Evolutionary conservation across 2,797 vertebrate genomes (phyloP).

Genomic region (Artibeus lituratus): DNA sequence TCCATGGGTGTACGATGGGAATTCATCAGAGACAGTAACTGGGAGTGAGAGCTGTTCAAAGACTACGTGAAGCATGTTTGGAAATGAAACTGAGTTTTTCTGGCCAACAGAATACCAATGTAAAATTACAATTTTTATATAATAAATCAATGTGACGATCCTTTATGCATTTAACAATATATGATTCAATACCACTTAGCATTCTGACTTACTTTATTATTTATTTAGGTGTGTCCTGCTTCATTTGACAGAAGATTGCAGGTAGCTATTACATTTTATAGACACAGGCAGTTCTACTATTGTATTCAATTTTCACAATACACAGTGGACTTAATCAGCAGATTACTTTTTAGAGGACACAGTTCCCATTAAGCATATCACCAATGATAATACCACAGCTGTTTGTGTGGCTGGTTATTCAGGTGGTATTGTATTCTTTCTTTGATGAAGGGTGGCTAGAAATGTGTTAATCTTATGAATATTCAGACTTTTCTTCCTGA

Average conservation of each 20-base stretch:
- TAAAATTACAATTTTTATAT: not conserved
- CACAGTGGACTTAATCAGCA: not conserved
- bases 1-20: not conserved
- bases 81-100: constrained; percentile 19
- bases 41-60: not conserved
- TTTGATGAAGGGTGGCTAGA: not conserved
- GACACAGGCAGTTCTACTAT: not conserved
- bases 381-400: not conserved
- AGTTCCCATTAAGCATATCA: not conserved
- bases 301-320: not conserved
- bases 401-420: not conserved
- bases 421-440: not conserved
- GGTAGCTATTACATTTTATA: constrained; percentile 15
- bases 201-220: constrained; percentile 34
- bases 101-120: not conserved
- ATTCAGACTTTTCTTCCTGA: constrained; percentile 24
- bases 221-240: not conserved
- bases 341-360: constrained; percentile 5
- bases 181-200: not conserved
- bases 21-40: not conserved
- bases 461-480: not conserved
- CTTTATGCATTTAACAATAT: not conserved
- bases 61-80: not conserved
- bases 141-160: not conserved
- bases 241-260: constrained; percentile 31